phyloP scores from a whole-genome alignment of 1,140 invertebrate genomes.

The Sipha flava region DNA sequence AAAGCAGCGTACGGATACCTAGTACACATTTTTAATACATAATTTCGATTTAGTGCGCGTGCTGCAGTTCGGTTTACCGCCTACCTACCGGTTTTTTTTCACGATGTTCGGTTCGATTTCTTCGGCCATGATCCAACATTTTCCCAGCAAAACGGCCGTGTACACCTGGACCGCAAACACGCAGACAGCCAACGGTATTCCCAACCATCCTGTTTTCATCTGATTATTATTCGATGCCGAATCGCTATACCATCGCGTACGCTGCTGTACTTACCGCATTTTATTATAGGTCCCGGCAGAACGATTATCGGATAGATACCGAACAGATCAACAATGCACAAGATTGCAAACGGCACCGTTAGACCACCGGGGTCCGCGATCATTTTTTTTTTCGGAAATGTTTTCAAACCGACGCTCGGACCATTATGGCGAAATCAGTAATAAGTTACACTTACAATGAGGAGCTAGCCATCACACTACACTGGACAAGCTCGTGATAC shows the following conservation, averaged over 20 bases:
- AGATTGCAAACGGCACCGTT: slow-evolving; percentile 58
- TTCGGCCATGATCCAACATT: slow-evolving; percentile 64
- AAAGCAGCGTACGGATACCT: slow-evolving; percentile 70
- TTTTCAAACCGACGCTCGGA: not conserved
- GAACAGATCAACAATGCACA: slow-evolving; percentile 70
- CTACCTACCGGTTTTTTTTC: slow-evolving; percentile 53
- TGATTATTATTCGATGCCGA: not conserved
- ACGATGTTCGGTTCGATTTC: slow-evolving; percentile 56
- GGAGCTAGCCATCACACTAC: not conserved
- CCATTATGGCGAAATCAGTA: not conserved
- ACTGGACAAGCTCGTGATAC: not conserved
- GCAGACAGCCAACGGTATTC: slow-evolving; percentile 56
- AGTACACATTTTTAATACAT: slow-evolving; percentile 20
- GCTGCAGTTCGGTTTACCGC: no score
- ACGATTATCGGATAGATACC: slow-evolving; percentile 70
- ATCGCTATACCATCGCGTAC: not conserved
- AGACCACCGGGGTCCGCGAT: slow-evolving; percentile 44
- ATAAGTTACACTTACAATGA: not conserved
- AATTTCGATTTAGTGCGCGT: no score
- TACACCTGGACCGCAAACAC: slow-evolving; percentile 65
- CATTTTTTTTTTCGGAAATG: not conserved
- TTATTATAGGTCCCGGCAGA: slow-evolving; percentile 59
- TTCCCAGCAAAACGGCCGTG: slow-evolving; percentile 60
- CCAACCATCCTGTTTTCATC: slow-evolving; percentile 53
- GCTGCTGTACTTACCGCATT: slow-evolving; percentile 53